phyloP scores from a whole-genome alignment of 2,797 vertebrate species.

The Pelodytes ibericus region DNA sequence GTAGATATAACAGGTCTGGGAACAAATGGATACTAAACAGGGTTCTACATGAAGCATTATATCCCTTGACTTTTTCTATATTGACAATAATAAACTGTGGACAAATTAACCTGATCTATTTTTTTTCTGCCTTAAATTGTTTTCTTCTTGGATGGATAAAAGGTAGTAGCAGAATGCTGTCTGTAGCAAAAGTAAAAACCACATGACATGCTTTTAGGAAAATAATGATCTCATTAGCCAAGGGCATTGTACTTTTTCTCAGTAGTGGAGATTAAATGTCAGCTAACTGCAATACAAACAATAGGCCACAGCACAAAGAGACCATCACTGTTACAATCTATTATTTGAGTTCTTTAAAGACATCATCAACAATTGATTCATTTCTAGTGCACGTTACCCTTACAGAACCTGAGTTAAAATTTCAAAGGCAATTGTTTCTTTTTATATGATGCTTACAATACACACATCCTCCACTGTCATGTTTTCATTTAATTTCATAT shows the following conservation, averaged over 20 bases:
- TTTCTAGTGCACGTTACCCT: constrained; percentile 61
- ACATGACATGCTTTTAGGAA: constrained; percentile 60
- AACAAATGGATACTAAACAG: no score
- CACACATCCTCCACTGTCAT: constrained; percentile 41
- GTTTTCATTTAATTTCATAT: constrained; percentile 49
- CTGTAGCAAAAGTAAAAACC: constrained; percentile 55
- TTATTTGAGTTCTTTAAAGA: constrained; percentile 65
- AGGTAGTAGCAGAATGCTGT: constrained; percentile 66
- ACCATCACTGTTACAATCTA: constrained; percentile 64
- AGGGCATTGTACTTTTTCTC: constrained; percentile 69
- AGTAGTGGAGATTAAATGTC: constrained; percentile 70
- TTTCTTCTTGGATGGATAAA: constrained; percentile 66
- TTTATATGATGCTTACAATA: constrained; percentile 46
- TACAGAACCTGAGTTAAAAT: constrained; percentile 62
- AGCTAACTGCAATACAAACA: constrained; percentile 71
- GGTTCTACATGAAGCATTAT: not conserved
- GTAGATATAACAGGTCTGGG: no score
- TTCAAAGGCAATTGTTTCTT: constrained; percentile 64
- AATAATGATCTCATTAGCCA: constrained; percentile 72
- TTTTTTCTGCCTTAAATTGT: constrained; percentile 26
- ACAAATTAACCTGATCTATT: not conserved
- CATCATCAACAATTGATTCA: constrained; percentile 63
- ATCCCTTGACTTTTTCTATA: not conserved
- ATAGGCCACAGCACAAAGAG: constrained; percentile 68
- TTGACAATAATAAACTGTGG: not conserved